Conservation (phyloP, 1,140 invertebrate genomes). For the Plutomurus gul region DNA sequence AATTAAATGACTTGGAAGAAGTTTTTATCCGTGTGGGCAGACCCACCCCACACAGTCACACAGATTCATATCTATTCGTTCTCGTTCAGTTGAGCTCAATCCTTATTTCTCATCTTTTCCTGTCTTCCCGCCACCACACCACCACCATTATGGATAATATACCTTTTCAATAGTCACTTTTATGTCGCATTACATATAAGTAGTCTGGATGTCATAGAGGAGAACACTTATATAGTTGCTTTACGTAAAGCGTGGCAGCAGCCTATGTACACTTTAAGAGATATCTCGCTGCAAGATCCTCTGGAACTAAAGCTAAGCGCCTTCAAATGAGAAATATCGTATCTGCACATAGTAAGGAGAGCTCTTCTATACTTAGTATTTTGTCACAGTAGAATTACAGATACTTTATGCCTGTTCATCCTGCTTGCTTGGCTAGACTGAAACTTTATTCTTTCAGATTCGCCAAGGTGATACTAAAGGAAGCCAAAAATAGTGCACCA, state of each 20-base stretch:
- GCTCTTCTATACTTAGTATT: neutral
- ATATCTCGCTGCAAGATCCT: no score
- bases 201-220: neutral
- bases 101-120: constrained; percentile 20
- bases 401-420: neutral
- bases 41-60: neutral
- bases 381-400: neutral
- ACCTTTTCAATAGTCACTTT: constrained; percentile 17
- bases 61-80: constrained; percentile 24
- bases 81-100: constrained; percentile 18
- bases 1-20: constrained; percentile 34
- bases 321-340: neutral
- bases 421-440: neutral
- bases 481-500: neutral
- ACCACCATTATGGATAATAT: constrained; percentile 10
- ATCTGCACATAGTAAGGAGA: neutral
- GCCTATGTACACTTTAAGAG: no score
- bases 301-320: neutral
- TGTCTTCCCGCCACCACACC: neutral
- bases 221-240: neutral
- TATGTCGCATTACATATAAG: neutral
- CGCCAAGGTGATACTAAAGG: neutral
- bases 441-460: neutral
- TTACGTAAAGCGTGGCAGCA: no score
- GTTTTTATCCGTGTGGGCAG: neutral